phyloP scores from a whole-genome alignment of 64 coral and sea anemone species.

The Pocillopora verrucosa region DNA sequence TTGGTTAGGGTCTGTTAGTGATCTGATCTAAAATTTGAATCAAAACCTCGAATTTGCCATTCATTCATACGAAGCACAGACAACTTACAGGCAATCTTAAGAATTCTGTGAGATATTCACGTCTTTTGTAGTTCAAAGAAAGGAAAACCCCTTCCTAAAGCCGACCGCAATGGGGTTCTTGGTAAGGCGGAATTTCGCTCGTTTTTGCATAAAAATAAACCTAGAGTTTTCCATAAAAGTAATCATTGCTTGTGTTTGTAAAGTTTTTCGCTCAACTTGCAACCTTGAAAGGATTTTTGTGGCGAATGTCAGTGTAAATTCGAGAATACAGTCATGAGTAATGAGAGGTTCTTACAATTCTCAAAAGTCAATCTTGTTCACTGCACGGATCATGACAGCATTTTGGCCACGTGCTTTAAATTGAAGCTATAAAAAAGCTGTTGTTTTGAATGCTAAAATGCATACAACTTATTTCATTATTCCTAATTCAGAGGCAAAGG shows the following conservation, averaged over 20 bases:
- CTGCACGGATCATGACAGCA: not conserved
- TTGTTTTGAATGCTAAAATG: constrained; percentile 26
- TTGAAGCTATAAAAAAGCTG: constrained; percentile 6
- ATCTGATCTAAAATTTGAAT: not conserved
- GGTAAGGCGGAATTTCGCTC: constrained; percentile 1
- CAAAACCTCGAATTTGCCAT: constrained; percentile 7
- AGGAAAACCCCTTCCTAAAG: not conserved
- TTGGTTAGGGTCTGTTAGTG: not conserved
- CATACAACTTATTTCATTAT: constrained; percentile 35
- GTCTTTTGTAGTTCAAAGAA: not conserved
- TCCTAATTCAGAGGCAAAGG: constrained; percentile 10
- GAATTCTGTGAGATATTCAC: constrained; percentile 12
- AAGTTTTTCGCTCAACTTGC: not conserved
- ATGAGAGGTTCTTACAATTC: not conserved
- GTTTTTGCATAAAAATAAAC: constrained; percentile 16
- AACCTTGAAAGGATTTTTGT: not conserved
- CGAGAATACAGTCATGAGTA: not conserved
- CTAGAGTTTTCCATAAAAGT: not conserved
- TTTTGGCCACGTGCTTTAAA: constrained; percentile 15
- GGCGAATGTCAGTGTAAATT: not conserved
- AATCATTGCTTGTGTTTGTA: not conserved
- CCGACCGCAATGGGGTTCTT: not conserved
- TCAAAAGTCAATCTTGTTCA: not conserved
- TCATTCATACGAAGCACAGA: not conserved
- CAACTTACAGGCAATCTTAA: not conserved